Percentiles rank a stretch among this genome's conserved stretches.
Evolutionary conservation across 1,140 invertebrate species (phyloP).

Genomic region (Trichonephila clavipes): DNA sequence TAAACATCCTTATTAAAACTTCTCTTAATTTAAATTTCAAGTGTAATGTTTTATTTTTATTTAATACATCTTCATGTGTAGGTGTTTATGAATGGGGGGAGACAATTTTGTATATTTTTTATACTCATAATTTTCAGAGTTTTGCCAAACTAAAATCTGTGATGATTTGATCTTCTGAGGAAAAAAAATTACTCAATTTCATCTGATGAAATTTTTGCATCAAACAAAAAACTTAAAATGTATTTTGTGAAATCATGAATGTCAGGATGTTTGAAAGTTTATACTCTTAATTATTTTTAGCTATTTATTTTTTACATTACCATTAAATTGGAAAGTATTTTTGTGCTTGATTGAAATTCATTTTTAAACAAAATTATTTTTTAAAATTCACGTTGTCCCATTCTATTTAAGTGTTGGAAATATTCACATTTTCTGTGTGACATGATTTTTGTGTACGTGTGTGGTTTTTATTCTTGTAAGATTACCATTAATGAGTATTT

Average conservation of each 20-base stretch:
- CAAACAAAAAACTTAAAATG: constrained; percentile 31
- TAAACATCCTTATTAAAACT: constrained; percentile 29
- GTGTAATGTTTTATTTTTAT: constrained; percentile 6
- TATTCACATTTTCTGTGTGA: too few species aligned
- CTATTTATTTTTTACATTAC: background rate
- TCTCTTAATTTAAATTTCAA: background rate
- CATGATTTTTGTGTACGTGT: too few species aligned
- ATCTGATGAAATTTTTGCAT: constrained; percentile 49
- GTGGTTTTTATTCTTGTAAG: too few species aligned
- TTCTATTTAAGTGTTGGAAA: too few species aligned
- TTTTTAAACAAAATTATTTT: too few species aligned
- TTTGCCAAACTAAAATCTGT: constrained; percentile 71
- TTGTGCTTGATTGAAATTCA: too few species aligned
- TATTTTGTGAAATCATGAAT: constrained; percentile 24
- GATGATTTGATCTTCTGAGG: constrained; percentile 58
- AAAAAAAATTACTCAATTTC: constrained; percentile 26
- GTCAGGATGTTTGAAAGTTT: constrained; percentile 21
- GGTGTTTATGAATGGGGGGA: constrained; percentile 39
- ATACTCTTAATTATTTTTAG: constrained; percentile 1
- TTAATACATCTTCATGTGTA: constrained; percentile 44
- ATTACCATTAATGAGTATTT: too few species aligned
- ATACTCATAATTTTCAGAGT: constrained; percentile 65
- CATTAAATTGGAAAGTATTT: too few species aligned
- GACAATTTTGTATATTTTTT: constrained; percentile 58
- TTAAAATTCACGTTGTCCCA: too few species aligned